These are phyloP conservation scores for Actenoides lindsayi DNA, from an alignment of 2,113 vertebrate genomes.

Conservation along the genomic window DNA sequence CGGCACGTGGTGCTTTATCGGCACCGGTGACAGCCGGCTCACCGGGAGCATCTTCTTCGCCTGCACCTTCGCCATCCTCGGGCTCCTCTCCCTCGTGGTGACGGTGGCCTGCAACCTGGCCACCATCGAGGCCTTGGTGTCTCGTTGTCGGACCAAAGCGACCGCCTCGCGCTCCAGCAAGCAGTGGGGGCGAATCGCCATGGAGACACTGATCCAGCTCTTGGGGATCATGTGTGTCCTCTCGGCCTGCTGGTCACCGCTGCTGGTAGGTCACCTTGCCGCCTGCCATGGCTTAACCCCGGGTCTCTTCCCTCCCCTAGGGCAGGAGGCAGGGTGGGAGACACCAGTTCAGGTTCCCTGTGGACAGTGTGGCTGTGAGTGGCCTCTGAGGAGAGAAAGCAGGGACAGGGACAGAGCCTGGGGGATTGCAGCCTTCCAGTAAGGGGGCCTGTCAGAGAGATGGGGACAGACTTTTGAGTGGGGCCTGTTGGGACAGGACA, in stretches of 20 bases:
- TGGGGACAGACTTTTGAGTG: neutral
- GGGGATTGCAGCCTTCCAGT: neutral
- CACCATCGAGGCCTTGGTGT: constrained; percentile 87
- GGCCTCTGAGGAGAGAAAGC: neutral
- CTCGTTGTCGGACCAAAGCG: constrained; percentile 83
- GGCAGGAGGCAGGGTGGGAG: neutral
- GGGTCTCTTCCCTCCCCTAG: neutral
- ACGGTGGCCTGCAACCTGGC: constrained; percentile 90
- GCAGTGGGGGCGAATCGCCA: constrained; percentile 92
- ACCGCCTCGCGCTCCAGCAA: constrained; percentile 76
- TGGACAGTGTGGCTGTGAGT: fast-evolving
- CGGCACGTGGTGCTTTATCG: constrained; percentile 97
- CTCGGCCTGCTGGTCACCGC: constrained; percentile 90
- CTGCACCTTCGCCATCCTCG: constrained; percentile 85
- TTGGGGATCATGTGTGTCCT: constrained; percentile 96
- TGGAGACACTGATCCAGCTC: constrained; percentile 92
- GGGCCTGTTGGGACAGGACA: neutral
- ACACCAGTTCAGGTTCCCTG: fast-evolving
- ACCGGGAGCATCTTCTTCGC: constrained; percentile 84
- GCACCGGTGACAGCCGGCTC: constrained; percentile 42
- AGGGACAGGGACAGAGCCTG: neutral
- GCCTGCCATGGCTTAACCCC: fast-evolving
- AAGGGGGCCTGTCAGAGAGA: neutral
- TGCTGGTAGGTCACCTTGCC: constrained; percentile 84
- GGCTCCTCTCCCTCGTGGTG: constrained; percentile 84